phyloP scores from a whole-genome alignment of 2,113 vertebrate species.

The Lontra canadensis region DNA sequence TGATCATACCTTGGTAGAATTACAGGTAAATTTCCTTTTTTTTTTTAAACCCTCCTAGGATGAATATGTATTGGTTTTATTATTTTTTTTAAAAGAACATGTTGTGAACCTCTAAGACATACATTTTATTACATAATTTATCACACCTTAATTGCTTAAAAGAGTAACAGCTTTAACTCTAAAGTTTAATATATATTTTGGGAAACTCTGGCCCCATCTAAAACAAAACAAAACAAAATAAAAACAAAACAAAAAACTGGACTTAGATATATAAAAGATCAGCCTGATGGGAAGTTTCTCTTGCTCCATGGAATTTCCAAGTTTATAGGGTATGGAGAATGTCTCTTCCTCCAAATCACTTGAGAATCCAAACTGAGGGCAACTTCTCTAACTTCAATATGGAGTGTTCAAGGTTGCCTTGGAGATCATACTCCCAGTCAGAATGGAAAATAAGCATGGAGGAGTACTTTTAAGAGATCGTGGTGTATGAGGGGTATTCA shows the following conservation, averaged over 20 bases:
- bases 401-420: background rate
- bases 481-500: no score
- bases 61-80: background rate
- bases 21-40: background rate
- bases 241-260: background rate
- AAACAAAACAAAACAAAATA: background rate
- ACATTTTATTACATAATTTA: background rate
- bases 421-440: background rate
- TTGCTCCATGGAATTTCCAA: background rate
- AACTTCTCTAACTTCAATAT: background rate
- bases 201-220: background rate
- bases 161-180: background rate
- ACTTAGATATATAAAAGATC: background rate
- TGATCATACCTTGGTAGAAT: background rate
- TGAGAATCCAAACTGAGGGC: background rate
- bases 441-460: background rate
- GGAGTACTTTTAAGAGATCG: rapidly evolving
- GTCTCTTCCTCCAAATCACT: background rate
- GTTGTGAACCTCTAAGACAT: background rate
- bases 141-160: background rate
- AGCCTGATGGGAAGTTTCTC: background rate
- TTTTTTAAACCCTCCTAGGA: background rate
- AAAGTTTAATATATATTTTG: background rate
- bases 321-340: background rate
- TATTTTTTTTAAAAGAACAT: background rate